phyloP scores from a whole-genome alignment of 2,113 vertebrate genomes.

The Sterrhoptilus dennistouni region DNA sequence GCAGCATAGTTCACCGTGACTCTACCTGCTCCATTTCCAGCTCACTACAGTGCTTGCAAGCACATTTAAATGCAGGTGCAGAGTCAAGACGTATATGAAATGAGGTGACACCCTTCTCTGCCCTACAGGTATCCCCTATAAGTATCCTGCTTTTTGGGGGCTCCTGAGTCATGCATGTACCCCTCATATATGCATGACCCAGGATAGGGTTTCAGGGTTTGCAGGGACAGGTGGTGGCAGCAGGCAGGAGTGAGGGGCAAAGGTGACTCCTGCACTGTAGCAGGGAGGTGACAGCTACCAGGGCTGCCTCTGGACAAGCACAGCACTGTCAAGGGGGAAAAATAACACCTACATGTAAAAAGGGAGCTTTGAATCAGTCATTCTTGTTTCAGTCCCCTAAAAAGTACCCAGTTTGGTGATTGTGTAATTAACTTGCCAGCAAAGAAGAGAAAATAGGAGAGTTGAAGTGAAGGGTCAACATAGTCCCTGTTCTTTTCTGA shows the following conservation, averaged over 20 bases:
- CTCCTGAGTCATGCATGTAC: accelerated
- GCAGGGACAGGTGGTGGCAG: accelerated
- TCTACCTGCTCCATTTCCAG: background rate
- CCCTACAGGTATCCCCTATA: background rate
- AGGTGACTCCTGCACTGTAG: background rate
- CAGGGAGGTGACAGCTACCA: background rate
- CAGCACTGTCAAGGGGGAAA: background rate
- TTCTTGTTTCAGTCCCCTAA: background rate
- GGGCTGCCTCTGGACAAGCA: background rate
- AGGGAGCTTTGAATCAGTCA: background rate
- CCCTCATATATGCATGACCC: no score
- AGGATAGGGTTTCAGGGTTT: background rate
- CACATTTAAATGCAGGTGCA: background rate
- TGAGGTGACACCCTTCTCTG: background rate
- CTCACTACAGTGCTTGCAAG: background rate
- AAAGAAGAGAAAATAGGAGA: background rate
- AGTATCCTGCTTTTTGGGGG: background rate
- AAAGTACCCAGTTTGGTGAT: background rate
- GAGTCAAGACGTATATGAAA: accelerated
- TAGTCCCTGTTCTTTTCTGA: background rate
- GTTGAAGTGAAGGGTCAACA: background rate
- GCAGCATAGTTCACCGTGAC: background rate
- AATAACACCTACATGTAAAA: background rate
- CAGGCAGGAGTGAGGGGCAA: background rate
- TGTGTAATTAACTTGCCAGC: background rate